Evolutionary conservation across 2,797 vertebrate genomes (phyloP).

Genomic region (Sebastes hubbsi): DNA sequence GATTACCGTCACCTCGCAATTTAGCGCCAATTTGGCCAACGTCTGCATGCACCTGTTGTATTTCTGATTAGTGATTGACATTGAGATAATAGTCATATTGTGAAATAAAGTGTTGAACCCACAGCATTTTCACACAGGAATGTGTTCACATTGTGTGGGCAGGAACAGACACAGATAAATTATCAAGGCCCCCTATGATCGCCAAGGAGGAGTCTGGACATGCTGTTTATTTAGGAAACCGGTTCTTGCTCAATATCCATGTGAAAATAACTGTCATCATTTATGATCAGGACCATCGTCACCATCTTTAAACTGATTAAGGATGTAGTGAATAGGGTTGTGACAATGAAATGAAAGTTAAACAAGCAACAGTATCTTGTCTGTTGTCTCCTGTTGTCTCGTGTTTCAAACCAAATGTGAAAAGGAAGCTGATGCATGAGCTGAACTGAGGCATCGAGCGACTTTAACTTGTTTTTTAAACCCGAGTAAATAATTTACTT

Average conservation of each 20-base stretch:
- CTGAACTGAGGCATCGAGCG: neutral
- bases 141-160: neutral
- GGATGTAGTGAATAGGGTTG: neutral
- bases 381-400: neutral
- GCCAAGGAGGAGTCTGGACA: conserved; percentile 39
- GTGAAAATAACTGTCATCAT: neutral
- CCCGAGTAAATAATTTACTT: neutral
- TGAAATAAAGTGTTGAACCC: conserved; percentile 18
- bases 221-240: conserved; percentile 42
- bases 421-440: neutral
- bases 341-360: neutral
- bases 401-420: neutral
- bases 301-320: neutral
- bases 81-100: conserved; percentile 5
- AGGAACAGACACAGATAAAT: conserved; percentile 4
- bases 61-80: neutral
- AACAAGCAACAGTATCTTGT: neutral
- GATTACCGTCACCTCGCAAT: neutral
- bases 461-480: neutral
- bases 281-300: neutral
- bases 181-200: neutral
- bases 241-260: conserved; percentile 40
- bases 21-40: neutral
- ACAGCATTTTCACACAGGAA: conserved; percentile 28
- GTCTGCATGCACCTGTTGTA: conserved; percentile 5